Base-by-base conservation (phyloP, 2,113 vertebrate species). In the Entomyzon cyanotis region DNA sequence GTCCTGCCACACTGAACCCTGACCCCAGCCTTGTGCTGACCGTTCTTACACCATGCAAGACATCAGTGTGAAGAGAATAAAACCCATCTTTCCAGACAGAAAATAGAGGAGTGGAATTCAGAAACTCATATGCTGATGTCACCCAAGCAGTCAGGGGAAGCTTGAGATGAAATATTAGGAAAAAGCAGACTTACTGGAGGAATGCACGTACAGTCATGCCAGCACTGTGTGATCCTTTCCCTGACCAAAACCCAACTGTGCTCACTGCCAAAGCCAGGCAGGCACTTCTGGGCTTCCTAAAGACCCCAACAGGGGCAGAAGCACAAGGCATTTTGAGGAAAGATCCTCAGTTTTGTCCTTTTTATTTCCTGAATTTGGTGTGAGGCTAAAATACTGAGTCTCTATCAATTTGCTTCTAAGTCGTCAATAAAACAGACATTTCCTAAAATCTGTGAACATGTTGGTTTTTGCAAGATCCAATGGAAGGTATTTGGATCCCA, bases 201-300 rank as follows among this genome's bases (percentile, higher is more conserved):
- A 70, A 22, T 0, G 5, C 17, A n/a, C 21, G 60, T 5, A 10
- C 1, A 1, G 12, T 35, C 1, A 0, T 55, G 16, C 24, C 16
- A 42, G 10, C 22, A 13, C 11, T 4, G 1, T 23, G 11, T 9
- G 18, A 17, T 35, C 13, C 12, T 73, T 56, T 68, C 11, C 7
- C 31, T 42, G 47, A 5, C 2, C 18, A 63, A 95, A 94, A 55
- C 7, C 5, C 11, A 75, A 0, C 2, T 1, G 1, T 25, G 6
- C 12, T 23, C 11, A 41, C 11, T 1, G 1, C 27, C 0, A 1
- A 71, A 63, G 15, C 10, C 35, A n/a, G 17, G 5, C 7, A 6
- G 9, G 7, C 27, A 11, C 7, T 28, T 12, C n/a, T 52, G 33
- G 46, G 3, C 14, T 52, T 64, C 37, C 31, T 44, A 2, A 9